These are phyloP conservation scores for Ormyrus nitidulus DNA, from an alignment of 2,888 invertebrate genomes.

Conservation along the genomic window DNA sequence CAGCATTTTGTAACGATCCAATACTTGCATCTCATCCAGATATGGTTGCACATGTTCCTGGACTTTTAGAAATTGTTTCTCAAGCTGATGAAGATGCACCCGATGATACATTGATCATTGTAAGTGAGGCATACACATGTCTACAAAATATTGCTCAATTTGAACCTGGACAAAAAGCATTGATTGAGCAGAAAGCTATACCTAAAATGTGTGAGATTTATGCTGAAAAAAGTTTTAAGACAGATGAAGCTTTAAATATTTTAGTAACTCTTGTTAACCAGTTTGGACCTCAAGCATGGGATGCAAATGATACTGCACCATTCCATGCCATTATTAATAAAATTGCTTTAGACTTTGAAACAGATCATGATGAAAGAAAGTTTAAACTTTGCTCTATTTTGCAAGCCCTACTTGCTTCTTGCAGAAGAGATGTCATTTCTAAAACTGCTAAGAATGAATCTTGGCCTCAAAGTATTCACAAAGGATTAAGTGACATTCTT, in stretches of 20 bases:
- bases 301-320: slow-evolving; percentile 82
- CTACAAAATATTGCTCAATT: slow-evolving; percentile 88
- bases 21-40: slow-evolving; percentile 89
- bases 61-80: slow-evolving; percentile 89
- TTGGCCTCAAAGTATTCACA: slow-evolving; percentile 89
- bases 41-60: slow-evolving; percentile 88
- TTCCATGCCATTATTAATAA: slow-evolving; percentile 90
- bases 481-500: slow-evolving; percentile 88
- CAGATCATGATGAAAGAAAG: slow-evolving; percentile 91
- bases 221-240: slow-evolving; percentile 91
- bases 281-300: slow-evolving; percentile 87
- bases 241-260: slow-evolving; percentile 90
- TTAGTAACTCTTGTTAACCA: slow-evolving; percentile 85
- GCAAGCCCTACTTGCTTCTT: slow-evolving; percentile 84
- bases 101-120: slow-evolving; percentile 90
- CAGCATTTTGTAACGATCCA: slow-evolving; percentile 89
- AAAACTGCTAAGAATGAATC: slow-evolving; percentile 83
- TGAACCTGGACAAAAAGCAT: slow-evolving; percentile 86
- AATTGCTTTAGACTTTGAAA: slow-evolving; percentile 91
- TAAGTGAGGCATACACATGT: slow-evolving; percentile 91
- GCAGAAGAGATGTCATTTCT: slow-evolving; percentile 82
- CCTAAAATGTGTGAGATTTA: slow-evolving; percentile 91
- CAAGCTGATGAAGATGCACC: slow-evolving; percentile 89
- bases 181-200: slow-evolving; percentile 87
- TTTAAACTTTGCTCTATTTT: slow-evolving; percentile 91